These are phyloP conservation scores for Zophobas atratus DNA, from an alignment of 1,140 invertebrate species.

Conservation along the genomic window DNA sequence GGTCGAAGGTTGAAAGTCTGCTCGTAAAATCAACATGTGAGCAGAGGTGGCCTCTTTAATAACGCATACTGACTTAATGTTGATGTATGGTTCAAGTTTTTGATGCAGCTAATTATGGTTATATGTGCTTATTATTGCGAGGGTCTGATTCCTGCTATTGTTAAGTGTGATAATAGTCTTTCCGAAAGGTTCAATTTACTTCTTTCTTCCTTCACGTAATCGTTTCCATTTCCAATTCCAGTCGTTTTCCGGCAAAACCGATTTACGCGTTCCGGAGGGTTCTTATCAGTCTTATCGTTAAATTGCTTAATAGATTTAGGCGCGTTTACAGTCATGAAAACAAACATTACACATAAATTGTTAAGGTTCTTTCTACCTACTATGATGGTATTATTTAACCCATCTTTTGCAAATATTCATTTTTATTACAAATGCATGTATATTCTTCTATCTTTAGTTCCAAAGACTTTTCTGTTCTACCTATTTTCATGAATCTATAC, in stretches of 20 bases:
- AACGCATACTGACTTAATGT: neutral
- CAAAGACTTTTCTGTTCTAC: too few relatives aligned
- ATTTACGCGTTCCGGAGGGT: constrained; percentile 58
- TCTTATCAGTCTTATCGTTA: constrained; percentile 55
- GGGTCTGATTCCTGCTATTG: constrained; percentile 12
- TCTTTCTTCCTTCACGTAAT: constrained; percentile 57
- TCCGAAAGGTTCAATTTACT: constrained; percentile 58
- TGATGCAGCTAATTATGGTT: neutral
- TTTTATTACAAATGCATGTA: too few relatives aligned
- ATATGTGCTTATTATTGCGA: constrained; percentile 3
- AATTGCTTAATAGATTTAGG: constrained; percentile 51
- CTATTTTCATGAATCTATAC: too few relatives aligned
- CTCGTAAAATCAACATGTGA: constrained; percentile 37
- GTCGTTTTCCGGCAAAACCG: constrained; percentile 62
- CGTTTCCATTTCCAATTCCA: constrained; percentile 60
- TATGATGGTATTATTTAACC: too few relatives aligned
- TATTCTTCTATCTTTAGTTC: too few relatives aligned
- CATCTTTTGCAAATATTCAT: too few relatives aligned
- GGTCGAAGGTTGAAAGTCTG: constrained; percentile 46
- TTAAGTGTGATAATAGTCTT: constrained; percentile 47
- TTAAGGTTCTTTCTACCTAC: neutral
- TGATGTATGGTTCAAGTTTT: too few relatives aligned
- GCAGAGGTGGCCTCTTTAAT: neutral
- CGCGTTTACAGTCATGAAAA: constrained; percentile 33
- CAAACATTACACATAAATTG: constrained; percentile 35